phyloP scores from a whole-genome alignment of 1,140 invertebrate genomes.

The Teleogryllus occipitalis region DNA sequence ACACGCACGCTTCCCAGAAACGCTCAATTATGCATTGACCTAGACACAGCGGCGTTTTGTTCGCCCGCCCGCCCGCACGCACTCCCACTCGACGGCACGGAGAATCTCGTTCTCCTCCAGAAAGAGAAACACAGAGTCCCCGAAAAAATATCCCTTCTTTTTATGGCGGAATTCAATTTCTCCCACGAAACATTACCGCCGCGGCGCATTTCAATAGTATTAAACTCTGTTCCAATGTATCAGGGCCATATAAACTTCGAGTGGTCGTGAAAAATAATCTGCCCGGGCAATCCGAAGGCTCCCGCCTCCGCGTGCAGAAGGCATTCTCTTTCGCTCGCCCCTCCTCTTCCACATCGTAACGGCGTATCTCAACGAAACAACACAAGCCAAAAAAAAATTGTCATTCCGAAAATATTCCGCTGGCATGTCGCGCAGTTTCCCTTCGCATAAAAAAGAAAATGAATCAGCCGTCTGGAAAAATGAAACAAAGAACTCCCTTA shows the following conservation, averaged over 20 bases:
- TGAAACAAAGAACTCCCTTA: constrained; percentile 21
- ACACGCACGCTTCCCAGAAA: too few species aligned
- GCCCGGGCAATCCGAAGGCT: background rate
- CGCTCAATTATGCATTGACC: too few species aligned
- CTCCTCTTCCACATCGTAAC: background rate
- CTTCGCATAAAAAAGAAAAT: constrained; percentile 9
- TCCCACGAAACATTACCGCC: background rate
- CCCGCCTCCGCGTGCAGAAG: background rate
- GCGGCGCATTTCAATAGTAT: constrained; percentile 3
- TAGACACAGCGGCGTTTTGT: too few species aligned
- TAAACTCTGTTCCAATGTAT: background rate
- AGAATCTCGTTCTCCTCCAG: too few species aligned
- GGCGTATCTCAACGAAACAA: background rate
- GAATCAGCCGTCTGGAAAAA: constrained; percentile 20
- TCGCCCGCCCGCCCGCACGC: too few species aligned
- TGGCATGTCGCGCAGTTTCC: background rate
- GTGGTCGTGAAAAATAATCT: constrained; percentile 4
- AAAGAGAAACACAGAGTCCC: too few species aligned
- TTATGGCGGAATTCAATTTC: background rate
- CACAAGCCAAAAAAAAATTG: background rate
- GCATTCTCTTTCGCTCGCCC: background rate
- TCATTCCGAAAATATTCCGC: constrained; percentile 4
- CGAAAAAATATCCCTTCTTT: background rate
- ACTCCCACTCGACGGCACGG: too few species aligned
- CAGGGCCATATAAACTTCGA: constrained; percentile 3